Evolutionary conservation across 92 coral and sea anemone genomes (phyloP).

Genomic region (Isaurus tuberculatus): DNA sequence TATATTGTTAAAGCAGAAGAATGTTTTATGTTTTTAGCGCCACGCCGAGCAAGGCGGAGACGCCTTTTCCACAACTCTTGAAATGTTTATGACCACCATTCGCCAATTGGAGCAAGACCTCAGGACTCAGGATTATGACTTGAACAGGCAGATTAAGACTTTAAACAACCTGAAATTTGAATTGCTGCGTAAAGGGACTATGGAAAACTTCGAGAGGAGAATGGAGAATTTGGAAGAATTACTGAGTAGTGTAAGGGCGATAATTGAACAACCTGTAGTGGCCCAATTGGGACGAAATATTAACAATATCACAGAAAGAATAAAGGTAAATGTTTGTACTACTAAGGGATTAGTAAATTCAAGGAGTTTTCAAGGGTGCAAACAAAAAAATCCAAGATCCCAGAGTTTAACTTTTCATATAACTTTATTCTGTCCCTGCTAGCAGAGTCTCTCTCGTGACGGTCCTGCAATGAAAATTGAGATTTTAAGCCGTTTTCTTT

Average conservation of each 20-base stretch:
- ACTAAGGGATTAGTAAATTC: neutral
- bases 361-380: neutral
- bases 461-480: too few relatives aligned
- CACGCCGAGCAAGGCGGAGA: conserved; percentile 2
- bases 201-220: conserved; percentile 1
- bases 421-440: too few relatives aligned
- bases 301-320: neutral
- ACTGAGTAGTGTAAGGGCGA: neutral
- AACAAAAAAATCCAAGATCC: too few relatives aligned
- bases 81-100: conserved; percentile 1
- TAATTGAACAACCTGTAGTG: neutral
- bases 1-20: neutral
- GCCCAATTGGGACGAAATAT: neutral
- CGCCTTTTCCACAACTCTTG: neutral
- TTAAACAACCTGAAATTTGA: neutral
- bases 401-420: too few relatives aligned
- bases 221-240: neutral
- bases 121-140: neutral
- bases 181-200: neutral
- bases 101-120: conserved; percentile 8
- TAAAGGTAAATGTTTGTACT: neutral
- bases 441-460: too few relatives aligned
- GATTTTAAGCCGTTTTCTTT: too few relatives aligned
- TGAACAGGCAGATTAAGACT: neutral
- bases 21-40: neutral